A percentile compares a stretch with the other conserved stretches of the same genome.
Evolutionary conservation across 2,888 invertebrate species (phyloP).

Genomic region (Eulithis testata): DNA sequence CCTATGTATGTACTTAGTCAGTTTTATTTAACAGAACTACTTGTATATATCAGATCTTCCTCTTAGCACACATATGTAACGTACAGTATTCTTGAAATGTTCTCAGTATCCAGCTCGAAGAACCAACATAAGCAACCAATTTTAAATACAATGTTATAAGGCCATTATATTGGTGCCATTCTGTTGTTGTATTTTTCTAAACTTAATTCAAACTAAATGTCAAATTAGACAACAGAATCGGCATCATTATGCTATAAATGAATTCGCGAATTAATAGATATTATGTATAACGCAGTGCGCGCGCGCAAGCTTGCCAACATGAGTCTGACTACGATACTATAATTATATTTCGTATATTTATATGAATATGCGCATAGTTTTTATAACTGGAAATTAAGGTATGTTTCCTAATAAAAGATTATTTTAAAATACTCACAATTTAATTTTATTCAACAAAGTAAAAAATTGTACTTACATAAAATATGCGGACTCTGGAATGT

Average conservation of each 20-base stretch:
- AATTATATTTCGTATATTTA: constrained; percentile 40
- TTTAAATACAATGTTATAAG: too few relatives aligned
- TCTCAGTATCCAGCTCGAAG: constrained; percentile 1
- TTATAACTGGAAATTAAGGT: constrained; percentile 43
- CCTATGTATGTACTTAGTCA: background rate
- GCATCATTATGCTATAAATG: too few relatives aligned
- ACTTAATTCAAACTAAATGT: too few relatives aligned
- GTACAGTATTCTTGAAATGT: constrained; percentile 1
- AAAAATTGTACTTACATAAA: constrained; percentile 49
- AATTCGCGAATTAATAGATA: too few relatives aligned
- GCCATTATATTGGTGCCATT: too few relatives aligned
- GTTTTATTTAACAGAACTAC: background rate
- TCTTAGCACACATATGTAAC: constrained; percentile 7
- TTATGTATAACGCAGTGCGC: background rate
- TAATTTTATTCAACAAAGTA: constrained; percentile 51
- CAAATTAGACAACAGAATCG: too few relatives aligned
- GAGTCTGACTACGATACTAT: constrained; percentile 68
- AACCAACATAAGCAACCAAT: background rate
- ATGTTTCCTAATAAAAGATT: constrained; percentile 64
- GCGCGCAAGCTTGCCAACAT: constrained; percentile 66
- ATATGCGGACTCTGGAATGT: constrained; percentile 55
- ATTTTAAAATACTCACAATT: constrained; percentile 60
- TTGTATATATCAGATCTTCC: too few relatives aligned
- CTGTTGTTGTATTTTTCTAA: too few relatives aligned
- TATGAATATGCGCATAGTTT: constrained; percentile 41